These are phyloP conservation scores for Archaeoteleia sp. DNA, from an alignment of 2,888 invertebrate genomes.

Conservation along the genomic window DNA sequence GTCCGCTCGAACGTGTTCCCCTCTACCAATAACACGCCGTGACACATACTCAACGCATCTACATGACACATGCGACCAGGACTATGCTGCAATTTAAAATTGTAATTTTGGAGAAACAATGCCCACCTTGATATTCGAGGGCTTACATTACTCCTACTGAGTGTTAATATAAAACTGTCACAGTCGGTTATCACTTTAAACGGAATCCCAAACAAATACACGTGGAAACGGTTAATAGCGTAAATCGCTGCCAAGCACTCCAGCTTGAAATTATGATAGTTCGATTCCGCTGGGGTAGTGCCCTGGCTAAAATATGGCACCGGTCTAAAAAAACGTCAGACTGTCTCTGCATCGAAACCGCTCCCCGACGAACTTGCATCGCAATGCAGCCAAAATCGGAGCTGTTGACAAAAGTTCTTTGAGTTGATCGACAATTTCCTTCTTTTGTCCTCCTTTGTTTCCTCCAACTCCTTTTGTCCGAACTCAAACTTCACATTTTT, in stretches of 20 bases:
- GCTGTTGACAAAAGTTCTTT: conserved; percentile 21
- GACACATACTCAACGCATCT: conserved; percentile 39
- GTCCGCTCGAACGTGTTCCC: conserved; percentile 43
- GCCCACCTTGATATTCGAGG: conserved; percentile 51
- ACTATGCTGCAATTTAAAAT: conserved; percentile 42
- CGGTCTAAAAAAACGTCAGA: conserved; percentile 29
- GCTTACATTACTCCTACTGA: conserved; percentile 47
- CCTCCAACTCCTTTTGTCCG: conserved; percentile 23
- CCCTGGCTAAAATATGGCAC: conserved; percentile 57
- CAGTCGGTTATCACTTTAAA: conserved; percentile 63
- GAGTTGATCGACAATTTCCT: conserved; percentile 35
- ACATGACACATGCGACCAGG: conserved; percentile 48
- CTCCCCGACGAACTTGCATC: conserved; percentile 53
- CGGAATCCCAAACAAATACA: conserved; percentile 57
- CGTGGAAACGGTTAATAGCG: conserved; percentile 57
- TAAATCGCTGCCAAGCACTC: conserved; percentile 61
- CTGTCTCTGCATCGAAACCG: conserved; percentile 51
- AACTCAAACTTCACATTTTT: conserved; percentile 26
- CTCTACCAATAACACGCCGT: conserved; percentile 35
- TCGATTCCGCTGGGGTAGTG: conserved; percentile 53
- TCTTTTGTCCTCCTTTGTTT: no score
- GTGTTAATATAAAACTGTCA: conserved; percentile 50
- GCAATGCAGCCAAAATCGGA: conserved; percentile 52
- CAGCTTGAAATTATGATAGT: conserved; percentile 60
- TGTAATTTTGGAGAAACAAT: conserved; percentile 41